Percentiles rank a stretch among this genome's conserved stretches.
These are phyloP conservation scores for Leuciscus idus DNA, from an alignment of 2,113 vertebrate species.

Conservation along the genomic window DNA sequence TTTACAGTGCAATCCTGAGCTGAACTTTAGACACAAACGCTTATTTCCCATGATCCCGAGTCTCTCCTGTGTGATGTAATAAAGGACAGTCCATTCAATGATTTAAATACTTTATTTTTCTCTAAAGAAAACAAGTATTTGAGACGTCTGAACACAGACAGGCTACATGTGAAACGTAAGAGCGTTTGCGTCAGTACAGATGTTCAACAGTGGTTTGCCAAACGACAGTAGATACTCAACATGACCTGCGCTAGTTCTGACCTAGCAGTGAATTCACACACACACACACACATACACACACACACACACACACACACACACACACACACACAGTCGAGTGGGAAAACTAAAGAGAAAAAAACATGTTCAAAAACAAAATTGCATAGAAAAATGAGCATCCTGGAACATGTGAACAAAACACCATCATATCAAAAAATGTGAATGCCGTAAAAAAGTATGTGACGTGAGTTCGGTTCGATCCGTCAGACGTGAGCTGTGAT, in stretches of 20 bases:
- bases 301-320: no score
- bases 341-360: background rate
- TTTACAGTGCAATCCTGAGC: background rate
- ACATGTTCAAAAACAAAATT: slow-evolving; percentile 74
- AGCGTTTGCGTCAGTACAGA: slow-evolving; percentile 64
- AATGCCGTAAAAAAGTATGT: background rate
- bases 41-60: background rate
- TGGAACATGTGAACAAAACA: slow-evolving; percentile 72
- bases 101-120: slow-evolving; percentile 76
- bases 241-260: slow-evolving; percentile 48
- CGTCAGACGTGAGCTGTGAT: slow-evolving; percentile 15
- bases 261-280: background rate
- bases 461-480: background rate
- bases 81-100: slow-evolving; percentile 8
- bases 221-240: slow-evolving; percentile 69
- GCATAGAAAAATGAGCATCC: slow-evolving; percentile 81
- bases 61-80: background rate
- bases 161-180: slow-evolving; percentile 61
- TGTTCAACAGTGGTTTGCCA: slow-evolving; percentile 69
- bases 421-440: slow-evolving; percentile 70
- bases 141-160: background rate
- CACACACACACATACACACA: no score
- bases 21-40: background rate
- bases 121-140: slow-evolving; percentile 68
- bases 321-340: background rate